phyloP scores from a whole-genome alignment of 2,113 vertebrate genomes.

The Stomatorhinus ivindoensis region DNA sequence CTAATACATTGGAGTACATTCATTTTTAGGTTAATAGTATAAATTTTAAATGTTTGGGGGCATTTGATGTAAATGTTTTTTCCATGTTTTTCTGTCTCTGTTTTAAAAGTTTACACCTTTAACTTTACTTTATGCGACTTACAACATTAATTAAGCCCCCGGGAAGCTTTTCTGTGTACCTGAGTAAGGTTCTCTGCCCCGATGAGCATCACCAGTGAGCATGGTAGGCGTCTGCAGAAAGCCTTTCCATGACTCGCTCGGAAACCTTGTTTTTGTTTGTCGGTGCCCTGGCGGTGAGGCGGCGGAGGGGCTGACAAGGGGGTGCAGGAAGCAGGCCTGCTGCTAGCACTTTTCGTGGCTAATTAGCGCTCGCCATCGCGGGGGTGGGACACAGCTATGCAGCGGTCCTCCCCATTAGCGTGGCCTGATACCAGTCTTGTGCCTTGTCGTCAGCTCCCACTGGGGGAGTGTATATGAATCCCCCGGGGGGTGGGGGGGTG shows the following conservation, averaged over 20 bases:
- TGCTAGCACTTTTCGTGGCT: conserved; percentile 3
- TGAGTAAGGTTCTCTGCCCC: neutral
- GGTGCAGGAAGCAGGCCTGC: neutral
- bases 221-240: neutral
- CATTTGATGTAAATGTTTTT: neutral
- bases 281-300: neutral
- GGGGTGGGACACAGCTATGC: neutral
- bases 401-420: neutral
- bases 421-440: neutral
- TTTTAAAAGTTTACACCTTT: neutral
- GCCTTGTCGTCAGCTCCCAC: neutral
- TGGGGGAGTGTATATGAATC: neutral
- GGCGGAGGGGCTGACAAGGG: neutral
- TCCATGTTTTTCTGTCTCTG: neutral
- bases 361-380: conserved; percentile 1
- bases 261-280: neutral
- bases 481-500: neutral
- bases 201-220: neutral
- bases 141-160: neutral
- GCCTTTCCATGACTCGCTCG: neutral
- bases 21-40: neutral
- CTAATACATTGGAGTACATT: neutral
- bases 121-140: neutral
- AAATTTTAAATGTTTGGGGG: neutral
- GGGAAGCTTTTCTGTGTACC: neutral